A percentile compares a stretch with the other conserved stretches of the same genome.
Evolutionary conservation across 1,140 invertebrate genomes (phyloP).

Genomic region (Lepidurus packardi): DNA sequence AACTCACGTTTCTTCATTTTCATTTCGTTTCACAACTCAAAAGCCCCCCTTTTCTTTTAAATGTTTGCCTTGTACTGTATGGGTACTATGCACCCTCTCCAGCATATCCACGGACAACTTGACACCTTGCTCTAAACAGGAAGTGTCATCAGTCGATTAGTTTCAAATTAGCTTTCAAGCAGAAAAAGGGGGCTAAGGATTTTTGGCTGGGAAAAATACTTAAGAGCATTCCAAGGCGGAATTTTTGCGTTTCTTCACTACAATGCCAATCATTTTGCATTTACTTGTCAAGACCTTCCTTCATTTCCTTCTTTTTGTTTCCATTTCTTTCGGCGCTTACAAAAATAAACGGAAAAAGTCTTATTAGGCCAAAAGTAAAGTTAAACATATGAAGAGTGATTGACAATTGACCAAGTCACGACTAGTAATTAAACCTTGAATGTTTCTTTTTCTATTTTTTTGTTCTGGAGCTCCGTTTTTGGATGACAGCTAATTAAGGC

Average conservation of each 20-base stretch:
- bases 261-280: background rate
- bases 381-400: too few species aligned
- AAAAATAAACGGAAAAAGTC: background rate
- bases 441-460: background rate
- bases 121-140: conserved; percentile 18
- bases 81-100: background rate
- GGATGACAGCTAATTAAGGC: conserved; percentile 7
- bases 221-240: background rate
- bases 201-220: background rate
- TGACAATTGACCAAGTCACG: background rate
- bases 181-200: background rate
- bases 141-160: conserved; percentile 21
- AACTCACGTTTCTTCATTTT: background rate
- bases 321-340: background rate
- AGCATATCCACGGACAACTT: conserved; percentile 11
- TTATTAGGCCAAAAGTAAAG: background rate
- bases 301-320: background rate
- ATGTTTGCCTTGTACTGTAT: background rate
- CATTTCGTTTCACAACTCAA: conserved; percentile 3
- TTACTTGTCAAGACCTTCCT: background rate
- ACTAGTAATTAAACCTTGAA: background rate
- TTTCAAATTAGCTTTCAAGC: conserved; percentile 5
- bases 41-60: background rate
- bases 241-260: background rate
- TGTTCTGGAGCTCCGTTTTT: background rate